Evolutionary conservation across 2,113 vertebrate species (phyloP).

Genomic region (Anseranas semipalmata): DNA sequence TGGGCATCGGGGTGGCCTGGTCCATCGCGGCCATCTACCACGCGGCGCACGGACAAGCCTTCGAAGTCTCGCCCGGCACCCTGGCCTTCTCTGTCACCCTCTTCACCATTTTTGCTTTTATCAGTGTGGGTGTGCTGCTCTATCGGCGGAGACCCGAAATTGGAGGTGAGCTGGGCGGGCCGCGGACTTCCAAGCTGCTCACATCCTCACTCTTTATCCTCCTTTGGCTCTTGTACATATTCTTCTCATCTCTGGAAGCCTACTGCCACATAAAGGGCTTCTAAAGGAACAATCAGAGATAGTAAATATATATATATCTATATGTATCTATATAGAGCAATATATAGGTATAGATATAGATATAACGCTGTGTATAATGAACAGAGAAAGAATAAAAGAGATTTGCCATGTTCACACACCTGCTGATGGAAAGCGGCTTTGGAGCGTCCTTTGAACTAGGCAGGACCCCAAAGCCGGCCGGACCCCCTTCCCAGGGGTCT

Average conservation of each 20-base stretch:
- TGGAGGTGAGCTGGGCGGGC: slow-evolving; percentile 95
- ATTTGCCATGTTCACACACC: slow-evolving; percentile 82
- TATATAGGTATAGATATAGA: slow-evolving; percentile 78
- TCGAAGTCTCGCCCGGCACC: slow-evolving; percentile 89
- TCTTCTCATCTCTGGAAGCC: slow-evolving; percentile 96
- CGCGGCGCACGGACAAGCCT: slow-evolving; percentile 78
- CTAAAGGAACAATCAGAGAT: slow-evolving; percentile 81
- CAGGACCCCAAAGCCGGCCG: slow-evolving; percentile 74
- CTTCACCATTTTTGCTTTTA: slow-evolving; percentile 98
- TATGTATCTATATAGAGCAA: slow-evolving; percentile 76
- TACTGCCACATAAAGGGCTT: slow-evolving; percentile 97
- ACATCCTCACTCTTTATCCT: slow-evolving; percentile 91
- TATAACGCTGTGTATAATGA: slow-evolving; percentile 78
- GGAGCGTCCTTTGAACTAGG: slow-evolving; percentile 77
- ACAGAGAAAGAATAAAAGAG: slow-evolving; percentile 81
- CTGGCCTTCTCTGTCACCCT: slow-evolving; percentile 98
- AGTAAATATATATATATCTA: slow-evolving; percentile 78
- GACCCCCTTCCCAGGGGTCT: slow-evolving; percentile 57
- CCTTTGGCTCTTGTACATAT: slow-evolving; percentile 96
- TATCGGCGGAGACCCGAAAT: slow-evolving; percentile 93
- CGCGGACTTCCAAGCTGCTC: slow-evolving; percentile 89
- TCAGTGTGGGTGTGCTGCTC: slow-evolving; percentile 92
- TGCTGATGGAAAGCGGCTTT: slow-evolving; percentile 82
- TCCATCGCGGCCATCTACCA: slow-evolving; percentile 96
- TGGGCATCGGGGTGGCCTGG: slow-evolving; percentile 97